Evolutionary conservation across 2,797 vertebrate species (phyloP), one percentile per base, ranked within the genome.

Genomic region (Rhinatrema bivittatum): DNA sequence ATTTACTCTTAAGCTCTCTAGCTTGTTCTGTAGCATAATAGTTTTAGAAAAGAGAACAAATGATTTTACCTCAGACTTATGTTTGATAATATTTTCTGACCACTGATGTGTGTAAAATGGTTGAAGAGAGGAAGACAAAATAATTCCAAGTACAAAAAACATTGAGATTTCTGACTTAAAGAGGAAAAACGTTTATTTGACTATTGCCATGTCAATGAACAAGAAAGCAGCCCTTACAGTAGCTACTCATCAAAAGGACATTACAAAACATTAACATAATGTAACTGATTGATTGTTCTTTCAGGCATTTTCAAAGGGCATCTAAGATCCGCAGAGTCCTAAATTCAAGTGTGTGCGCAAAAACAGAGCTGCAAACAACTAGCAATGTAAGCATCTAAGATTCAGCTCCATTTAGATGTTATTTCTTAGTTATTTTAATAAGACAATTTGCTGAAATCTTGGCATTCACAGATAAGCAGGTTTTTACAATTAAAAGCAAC

Each of bases 241-340:
- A 58, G 66, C 60, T 56, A 70, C 53, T 66, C 46, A 59, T 54
- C 49, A 42, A 52, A 69, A 66, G 44, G 56, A 69, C 69, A 64
- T 55, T 61, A 75, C 70, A 71, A 29, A 72, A 74, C 79, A 83
- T 74, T 79, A 84, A 78, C 79, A 72, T 75, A 80, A 81, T 75
- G 76, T 70, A 76, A 48, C 31, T 65, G 60, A 60, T 62, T 43
- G 25, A 9, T 42, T 70, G 50, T 68, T 69, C 74, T 74, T 75
- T 73, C 63, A 68, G 69, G 74, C 77, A 70, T 73, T 77, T 61
- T 82, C 74, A 76, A 79, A 78, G 70, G 72, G 74, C 70, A 11
- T 40, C 32, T 67, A 55, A 72, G 73, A 74, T 59, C 62, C 46
- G 65, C 39, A 50, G 7, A 29, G 29, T 61, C 55, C 65, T 65